Conservation (phyloP, 2,797 vertebrate species). For the Macropodus opercularis region DNA sequence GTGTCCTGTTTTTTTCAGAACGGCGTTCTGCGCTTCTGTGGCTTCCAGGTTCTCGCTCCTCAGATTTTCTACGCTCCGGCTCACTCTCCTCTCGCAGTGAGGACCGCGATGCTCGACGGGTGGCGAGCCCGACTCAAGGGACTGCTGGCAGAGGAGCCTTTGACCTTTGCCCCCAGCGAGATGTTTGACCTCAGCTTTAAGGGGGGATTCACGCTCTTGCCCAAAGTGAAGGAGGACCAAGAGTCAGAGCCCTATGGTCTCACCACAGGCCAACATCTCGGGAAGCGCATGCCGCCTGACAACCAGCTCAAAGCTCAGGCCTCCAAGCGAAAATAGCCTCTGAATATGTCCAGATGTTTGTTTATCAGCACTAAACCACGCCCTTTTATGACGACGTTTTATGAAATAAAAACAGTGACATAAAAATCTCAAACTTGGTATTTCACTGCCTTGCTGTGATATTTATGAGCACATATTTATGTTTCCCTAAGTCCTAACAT, state of each 20-base stretch:
- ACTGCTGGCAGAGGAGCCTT: conserved; percentile 82
- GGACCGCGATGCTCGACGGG: conserved; percentile 74
- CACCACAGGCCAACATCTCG: conserved; percentile 86
- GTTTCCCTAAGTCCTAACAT: no score
- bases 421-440: no score
- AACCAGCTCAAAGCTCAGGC: conserved; percentile 77
- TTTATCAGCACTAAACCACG: no score
- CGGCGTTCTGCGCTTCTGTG: conserved; percentile 88
- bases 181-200: conserved; percentile 82
- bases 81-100: conserved; percentile 49
- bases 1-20: conserved; percentile 76
- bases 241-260: conserved; percentile 71
- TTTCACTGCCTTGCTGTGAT: no score
- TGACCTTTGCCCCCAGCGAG: conserved; percentile 82
- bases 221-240: conserved; percentile 68
- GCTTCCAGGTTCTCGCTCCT: conserved; percentile 87
- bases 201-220: conserved; percentile 79
- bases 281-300: conserved; percentile 84
- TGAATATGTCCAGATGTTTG: no score
- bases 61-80: conserved; percentile 87
- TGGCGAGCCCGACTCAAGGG: conserved; percentile 83
- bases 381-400: no score
- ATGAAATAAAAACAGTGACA: no score
- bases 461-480: no score
- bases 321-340: not conserved